Percentiles rank a stretch among this genome's conserved stretches.
phyloP scores from a whole-genome alignment of 2,113 vertebrate genomes.

The Meleagris gallopavo region DNA sequence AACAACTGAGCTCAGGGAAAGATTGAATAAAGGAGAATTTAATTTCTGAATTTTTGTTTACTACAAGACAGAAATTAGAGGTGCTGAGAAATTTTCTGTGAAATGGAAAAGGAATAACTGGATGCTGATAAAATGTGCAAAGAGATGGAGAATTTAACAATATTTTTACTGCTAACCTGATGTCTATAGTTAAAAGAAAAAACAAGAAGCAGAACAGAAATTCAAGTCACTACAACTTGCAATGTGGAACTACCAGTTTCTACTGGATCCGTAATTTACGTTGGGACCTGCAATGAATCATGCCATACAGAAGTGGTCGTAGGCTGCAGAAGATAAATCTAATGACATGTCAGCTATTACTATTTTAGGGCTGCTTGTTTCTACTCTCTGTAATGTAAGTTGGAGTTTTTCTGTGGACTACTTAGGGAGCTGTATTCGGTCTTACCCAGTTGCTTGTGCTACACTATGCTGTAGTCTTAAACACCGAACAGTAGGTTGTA shows the following conservation, averaged over 20 bases:
- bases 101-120: not conserved
- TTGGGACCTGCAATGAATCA: constrained; percentile 47
- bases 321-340: constrained; percentile 63
- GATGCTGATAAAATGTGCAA: not conserved
- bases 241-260: not conserved
- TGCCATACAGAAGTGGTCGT: constrained; percentile 15
- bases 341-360: constrained; percentile 55
- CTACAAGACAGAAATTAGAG: not conserved
- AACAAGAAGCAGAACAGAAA: not conserved
- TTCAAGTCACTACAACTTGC: not conserved
- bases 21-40: not conserved
- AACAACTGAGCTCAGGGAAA: not conserved
- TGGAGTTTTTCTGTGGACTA: not conserved
- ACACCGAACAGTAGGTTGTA: not conserved
- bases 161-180: not conserved
- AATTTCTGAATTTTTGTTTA: not conserved
- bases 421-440: not conserved
- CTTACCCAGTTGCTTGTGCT: not conserved
- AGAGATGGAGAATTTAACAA: not conserved
- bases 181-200: not conserved
- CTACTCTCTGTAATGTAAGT: constrained; percentile 9
- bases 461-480: not conserved
- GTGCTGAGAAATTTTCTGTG: rapidly evolving
- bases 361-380: constrained; percentile 51
- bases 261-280: constrained; percentile 59